Evolutionary conservation across 2,113 vertebrate genomes (phyloP), one percentile per base, ranked within the genome.

Genomic region (Bubo blakistoni): DNA sequence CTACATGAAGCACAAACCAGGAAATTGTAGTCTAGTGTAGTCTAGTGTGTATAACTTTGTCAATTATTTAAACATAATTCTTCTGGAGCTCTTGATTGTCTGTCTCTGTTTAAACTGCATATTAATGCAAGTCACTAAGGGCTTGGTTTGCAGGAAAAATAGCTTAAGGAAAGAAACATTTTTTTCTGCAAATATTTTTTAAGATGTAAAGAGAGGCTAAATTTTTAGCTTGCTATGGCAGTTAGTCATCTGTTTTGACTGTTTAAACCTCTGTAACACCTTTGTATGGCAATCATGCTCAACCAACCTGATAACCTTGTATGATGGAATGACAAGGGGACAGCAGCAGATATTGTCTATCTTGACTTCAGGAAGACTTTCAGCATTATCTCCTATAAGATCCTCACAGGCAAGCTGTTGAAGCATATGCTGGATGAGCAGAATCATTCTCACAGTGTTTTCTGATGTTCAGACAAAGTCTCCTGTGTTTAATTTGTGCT

Each of bases 41-140:
- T 26, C 40, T 81, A 70, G 62, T 73, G 47, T 69, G 69, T 81
- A 47, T 66, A 89, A 86, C 92, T 96, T 95, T 96, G 40, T 80
- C 62, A 88, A 52, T 87, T 95, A 89, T 92, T 97, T 89, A 96
- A 96, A 95, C 8, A 19, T 86, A 94, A 80, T 94, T 96, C 69
- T 91, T 55, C 78, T 79, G 81, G 66, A 85, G 42, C 36, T 36
- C 34, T 96, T 94, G 55, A 86, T 92, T 97, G n/a, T 36, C 55
- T 91, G 47, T n/a, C 27, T 88, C 27, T 72, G 40, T 91, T 96
- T 96, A 59, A 93, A 92, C 34, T 51, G 62, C 51, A 69, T 44
- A 86, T 82, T 59, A 94, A 82, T 62, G 44, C 47, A 81, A n/a
- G 32, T 44, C 79, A 71, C 73, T 94, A 92, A 88, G 69, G 73